A percentile compares a stretch with the other conserved stretches of the same genome.
Conservation (phyloP, 1,140 invertebrate species). For the Luehdorfia chinensis region DNA sequence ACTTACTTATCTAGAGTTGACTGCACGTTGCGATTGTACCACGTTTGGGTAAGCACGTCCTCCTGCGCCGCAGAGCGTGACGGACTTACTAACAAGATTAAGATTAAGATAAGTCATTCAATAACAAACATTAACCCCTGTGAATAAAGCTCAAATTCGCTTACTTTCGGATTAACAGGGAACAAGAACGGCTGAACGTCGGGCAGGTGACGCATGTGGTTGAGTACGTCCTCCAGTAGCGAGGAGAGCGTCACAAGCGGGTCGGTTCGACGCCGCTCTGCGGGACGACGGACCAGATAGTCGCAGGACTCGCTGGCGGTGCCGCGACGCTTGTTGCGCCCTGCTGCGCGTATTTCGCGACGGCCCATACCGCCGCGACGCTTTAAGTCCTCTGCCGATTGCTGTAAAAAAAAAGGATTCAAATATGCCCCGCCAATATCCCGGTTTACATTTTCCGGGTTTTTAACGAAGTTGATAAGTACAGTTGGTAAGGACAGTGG, state of each 20-base stretch:
- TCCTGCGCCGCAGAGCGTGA: no score
- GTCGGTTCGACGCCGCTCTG: constrained; percentile 95
- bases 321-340: constrained; percentile 71
- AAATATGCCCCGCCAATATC: no score
- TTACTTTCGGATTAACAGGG: constrained; percentile 95
- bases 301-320: constrained; percentile 87
- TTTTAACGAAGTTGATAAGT: no score
- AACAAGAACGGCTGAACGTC: constrained; percentile 96
- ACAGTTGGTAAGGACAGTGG: no score
- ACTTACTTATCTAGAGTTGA: no score
- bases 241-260: constrained; percentile 96
- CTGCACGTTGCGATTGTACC: no score
- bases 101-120: no score
- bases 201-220: constrained; percentile 94
- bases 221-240: constrained; percentile 94
- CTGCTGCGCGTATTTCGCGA: constrained; percentile 91
- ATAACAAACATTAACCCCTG: no score
- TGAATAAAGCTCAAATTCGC: constrained; percentile 18
- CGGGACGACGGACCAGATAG: constrained; percentile 93
- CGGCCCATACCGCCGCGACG: constrained; percentile 85
- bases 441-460: no score
- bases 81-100: no score
- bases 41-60: no score
- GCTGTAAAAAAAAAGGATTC: constrained; percentile 22
- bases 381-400: constrained; percentile 90